Conservation (phyloP, 2,888 invertebrate species). For the Perithous albicinctus region DNA sequence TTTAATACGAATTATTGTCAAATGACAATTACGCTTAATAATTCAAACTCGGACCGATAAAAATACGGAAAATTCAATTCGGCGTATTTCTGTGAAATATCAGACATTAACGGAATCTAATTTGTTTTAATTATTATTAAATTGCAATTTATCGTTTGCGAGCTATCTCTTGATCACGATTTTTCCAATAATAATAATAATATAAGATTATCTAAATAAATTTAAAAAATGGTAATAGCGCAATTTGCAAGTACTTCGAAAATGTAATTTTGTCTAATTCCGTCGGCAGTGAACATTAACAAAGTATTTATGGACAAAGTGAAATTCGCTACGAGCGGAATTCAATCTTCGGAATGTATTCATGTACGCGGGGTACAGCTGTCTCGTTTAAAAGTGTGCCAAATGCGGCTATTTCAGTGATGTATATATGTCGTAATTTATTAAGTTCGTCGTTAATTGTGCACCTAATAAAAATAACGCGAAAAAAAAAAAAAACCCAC, state of each 20-base stretch:
- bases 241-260: background rate
- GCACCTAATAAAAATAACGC: conserved; percentile 42
- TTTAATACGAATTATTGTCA: background rate
- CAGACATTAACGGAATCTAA: too few relatives aligned
- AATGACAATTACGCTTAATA: background rate
- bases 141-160: background rate
- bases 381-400: conserved; percentile 37
- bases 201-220: background rate
- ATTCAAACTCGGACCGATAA: too few relatives aligned
- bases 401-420: conserved; percentile 23
- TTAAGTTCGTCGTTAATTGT: conserved; percentile 7
- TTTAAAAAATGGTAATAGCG: background rate
- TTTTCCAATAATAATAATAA: background rate
- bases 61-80: too few relatives aligned
- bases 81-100: too few relatives aligned
- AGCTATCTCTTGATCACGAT: background rate
- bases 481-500: background rate
- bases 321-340: background rate
- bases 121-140: background rate
- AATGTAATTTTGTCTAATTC: background rate
- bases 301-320: too few relatives aligned
- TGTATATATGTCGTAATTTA: conserved; percentile 45
- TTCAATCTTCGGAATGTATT: too few relatives aligned
- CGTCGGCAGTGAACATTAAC: background rate
- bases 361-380: conserved; percentile 7